Percentiles rank a stretch among this genome's conserved stretches.
These are phyloP conservation scores for Planiliza haematocheilus DNA, from an alignment of 2,113 vertebrate genomes.

Conservation along the genomic window DNA sequence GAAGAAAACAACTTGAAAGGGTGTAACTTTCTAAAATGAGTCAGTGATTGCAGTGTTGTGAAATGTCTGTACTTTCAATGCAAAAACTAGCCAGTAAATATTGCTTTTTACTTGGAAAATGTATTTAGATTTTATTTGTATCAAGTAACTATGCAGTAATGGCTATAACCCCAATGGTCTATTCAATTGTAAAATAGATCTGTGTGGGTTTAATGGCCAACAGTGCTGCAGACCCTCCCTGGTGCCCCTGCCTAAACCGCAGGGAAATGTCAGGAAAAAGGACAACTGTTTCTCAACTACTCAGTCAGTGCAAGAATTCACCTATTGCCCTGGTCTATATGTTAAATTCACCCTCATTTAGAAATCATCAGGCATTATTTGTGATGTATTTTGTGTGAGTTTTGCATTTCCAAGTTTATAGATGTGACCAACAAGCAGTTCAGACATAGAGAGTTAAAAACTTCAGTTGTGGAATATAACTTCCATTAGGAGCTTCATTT, in stretches of 20 bases:
- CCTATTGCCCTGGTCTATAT: not conserved
- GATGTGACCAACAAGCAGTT: too few relatives aligned
- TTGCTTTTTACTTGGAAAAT: too few relatives aligned
- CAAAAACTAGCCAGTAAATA: too few relatives aligned
- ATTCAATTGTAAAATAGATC: not conserved
- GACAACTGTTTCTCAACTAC: not conserved
- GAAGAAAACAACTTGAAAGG: not conserved
- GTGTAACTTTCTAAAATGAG: not conserved
- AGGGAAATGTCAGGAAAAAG: constrained; percentile 1
- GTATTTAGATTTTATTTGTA: too few relatives aligned
- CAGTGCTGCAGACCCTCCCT: not conserved
- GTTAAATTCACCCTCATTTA: not conserved
- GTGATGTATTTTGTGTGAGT: too few relatives aligned
- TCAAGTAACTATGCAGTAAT: too few relatives aligned
- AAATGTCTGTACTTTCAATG: not conserved
- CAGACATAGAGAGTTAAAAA: too few relatives aligned
- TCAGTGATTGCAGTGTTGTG: not conserved
- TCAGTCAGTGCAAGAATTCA: not conserved
- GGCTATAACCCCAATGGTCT: too few relatives aligned
- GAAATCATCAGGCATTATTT: not conserved
- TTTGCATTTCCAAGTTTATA: too few relatives aligned
- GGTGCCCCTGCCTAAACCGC: constrained; percentile 5
- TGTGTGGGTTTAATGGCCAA: constrained; percentile 23
- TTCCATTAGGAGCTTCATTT: too few relatives aligned
- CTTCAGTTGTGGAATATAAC: too few relatives aligned